Percentiles rank a stretch among this genome's conserved stretches.
Evolutionary conservation across 2,797 vertebrate species (phyloP).

Genomic region (Catostomus latipinnis): DNA sequence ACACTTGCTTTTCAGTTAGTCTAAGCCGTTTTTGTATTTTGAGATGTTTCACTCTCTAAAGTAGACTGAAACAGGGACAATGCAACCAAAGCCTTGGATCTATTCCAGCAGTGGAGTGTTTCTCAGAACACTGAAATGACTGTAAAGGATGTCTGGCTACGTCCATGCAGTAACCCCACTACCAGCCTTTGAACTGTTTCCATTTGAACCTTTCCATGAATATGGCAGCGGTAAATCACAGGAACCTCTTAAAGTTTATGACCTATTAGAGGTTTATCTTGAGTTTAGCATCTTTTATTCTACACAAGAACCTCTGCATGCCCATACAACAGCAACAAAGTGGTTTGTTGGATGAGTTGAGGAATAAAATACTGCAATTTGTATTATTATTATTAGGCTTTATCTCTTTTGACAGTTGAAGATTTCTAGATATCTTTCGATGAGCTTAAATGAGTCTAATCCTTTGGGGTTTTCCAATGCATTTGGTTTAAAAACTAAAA

Average conservation of each 20-base stretch:
- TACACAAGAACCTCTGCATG: neutral
- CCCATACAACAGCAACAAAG: constrained; percentile 7
- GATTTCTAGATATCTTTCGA: too few relatives aligned
- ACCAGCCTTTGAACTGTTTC: constrained; percentile 23
- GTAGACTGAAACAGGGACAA: neutral
- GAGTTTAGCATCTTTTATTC: constrained; percentile 30
- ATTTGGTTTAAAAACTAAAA: neutral
- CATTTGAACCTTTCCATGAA: constrained; percentile 17
- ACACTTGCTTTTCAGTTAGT: constrained; percentile 11
- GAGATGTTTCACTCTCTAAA: neutral
- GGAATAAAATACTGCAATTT: constrained; percentile 9
- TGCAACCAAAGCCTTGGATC: constrained; percentile 20
- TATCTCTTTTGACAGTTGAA: neutral
- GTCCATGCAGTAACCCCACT: neutral
- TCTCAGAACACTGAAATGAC: constrained; percentile 10
- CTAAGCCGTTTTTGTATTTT: neutral
- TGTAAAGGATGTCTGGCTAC: constrained; percentile 12
- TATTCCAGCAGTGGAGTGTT: constrained; percentile 29
- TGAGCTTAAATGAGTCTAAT: neutral
- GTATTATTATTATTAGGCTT: neutral
- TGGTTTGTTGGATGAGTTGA: neutral
- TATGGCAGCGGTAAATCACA: constrained; percentile 34
- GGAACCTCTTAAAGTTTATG: constrained; percentile 6
- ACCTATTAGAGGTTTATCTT: constrained; percentile 4
- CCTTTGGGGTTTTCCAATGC: neutral